Percentiles rank a stretch among this genome's conserved stretches.
Conservation (phyloP, 2,113 vertebrate genomes). For the human region GRCh38 chr15:60541001-60541500, state of each 20-base stretch:
- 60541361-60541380: not conserved
- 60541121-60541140: not conserved
- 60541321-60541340: not conserved
- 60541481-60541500: not conserved
- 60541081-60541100: conserved; percentile 35
- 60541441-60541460: conserved; percentile 20
- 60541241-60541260: not conserved
- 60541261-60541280: not conserved
- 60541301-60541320: not conserved
- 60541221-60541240: not conserved
- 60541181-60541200: conserved; percentile 24
- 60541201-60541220: not conserved
- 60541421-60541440: not conserved
- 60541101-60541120: conserved; percentile 1
- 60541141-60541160: conserved; percentile 7
- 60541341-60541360: conserved; percentile 15
- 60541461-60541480: not conserved
- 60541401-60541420: not conserved
- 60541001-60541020: not conserved
- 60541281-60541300: not conserved
- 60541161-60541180: not conserved
- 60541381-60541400: not conserved
- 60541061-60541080: not conserved
- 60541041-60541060: not conserved
- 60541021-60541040: not conserved